phyloP scores from a whole-genome alignment of 2,113 vertebrate species.

The Periophthalmus modestus region DNA sequence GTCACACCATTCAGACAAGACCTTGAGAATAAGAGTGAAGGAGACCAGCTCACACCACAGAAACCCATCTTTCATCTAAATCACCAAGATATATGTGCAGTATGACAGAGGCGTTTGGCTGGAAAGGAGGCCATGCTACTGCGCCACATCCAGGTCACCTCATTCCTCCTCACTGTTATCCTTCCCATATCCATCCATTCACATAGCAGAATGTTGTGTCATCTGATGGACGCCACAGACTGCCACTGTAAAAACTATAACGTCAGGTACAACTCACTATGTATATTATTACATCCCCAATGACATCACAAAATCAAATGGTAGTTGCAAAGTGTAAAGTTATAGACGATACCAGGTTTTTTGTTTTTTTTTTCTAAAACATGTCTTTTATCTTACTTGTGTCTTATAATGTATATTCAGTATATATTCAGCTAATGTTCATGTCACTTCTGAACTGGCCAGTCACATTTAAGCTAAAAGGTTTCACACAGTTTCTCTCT shows the following conservation, averaged over 20 bases:
- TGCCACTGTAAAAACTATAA: constrained; percentile 44
- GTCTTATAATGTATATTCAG: neutral
- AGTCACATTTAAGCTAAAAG: neutral
- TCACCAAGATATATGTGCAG: constrained; percentile 67
- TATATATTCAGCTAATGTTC: neutral
- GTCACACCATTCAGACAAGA: constrained; percentile 70
- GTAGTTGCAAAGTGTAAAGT: neutral
- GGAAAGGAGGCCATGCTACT: constrained; percentile 67
- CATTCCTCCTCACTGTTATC: constrained; percentile 71
- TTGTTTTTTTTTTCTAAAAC: neutral
- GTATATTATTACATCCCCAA: neutral
- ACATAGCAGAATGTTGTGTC: constrained; percentile 57
- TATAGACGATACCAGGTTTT: neutral
- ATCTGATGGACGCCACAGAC: constrained; percentile 59
- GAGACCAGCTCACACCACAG: constrained; percentile 66
- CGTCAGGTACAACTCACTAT: constrained; percentile 26
- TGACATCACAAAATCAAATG: constrained; percentile 23
- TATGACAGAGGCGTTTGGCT: constrained; percentile 71
- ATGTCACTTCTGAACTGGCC: neutral
- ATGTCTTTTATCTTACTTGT: neutral
- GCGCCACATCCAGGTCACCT: constrained; percentile 68
- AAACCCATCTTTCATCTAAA: constrained; percentile 75
- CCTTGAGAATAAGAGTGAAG: constrained; percentile 63
- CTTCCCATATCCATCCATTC: constrained; percentile 62
- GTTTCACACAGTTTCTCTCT: too few relatives aligned